These are phyloP conservation scores for Chamaedrilus cognettii DNA, from an alignment of 2,888 invertebrate genomes.

Conservation along the genomic window DNA sequence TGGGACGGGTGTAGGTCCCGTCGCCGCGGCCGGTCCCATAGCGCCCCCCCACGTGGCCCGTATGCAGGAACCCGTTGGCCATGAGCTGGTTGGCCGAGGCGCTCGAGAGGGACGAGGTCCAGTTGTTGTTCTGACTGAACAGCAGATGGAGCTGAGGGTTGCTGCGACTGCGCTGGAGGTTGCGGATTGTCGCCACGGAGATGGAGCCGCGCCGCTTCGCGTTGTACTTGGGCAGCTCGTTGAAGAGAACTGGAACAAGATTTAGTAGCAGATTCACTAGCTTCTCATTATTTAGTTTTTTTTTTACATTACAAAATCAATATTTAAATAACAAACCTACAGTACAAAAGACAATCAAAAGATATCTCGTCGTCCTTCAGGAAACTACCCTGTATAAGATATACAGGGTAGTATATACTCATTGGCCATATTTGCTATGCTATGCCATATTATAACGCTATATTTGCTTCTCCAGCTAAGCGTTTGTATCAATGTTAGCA, in stretches of 20 bases:
- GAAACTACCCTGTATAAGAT: no score
- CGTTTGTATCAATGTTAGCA: no score
- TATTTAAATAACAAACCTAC: no score
- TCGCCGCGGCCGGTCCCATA: not conserved
- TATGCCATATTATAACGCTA: no score
- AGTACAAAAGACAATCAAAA: no score
- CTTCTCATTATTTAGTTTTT: no score
- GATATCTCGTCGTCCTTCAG: no score
- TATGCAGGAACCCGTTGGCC: constrained; percentile 5
- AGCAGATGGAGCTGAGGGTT: constrained; percentile 62
- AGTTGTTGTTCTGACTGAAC: constrained; percentile 26
- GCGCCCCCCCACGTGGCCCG: not conserved
- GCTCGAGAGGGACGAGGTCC: constrained; percentile 19
- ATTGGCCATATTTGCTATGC: no score
- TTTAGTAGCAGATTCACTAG: no score
- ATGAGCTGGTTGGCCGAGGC: constrained; percentile 7
- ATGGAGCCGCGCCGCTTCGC: constrained; percentile 70
- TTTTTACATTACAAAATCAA: no score
- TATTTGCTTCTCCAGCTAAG: no score
- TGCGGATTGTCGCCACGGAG: constrained; percentile 48
- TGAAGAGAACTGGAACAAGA: constrained; percentile 97
- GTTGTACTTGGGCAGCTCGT: constrained; percentile 96
- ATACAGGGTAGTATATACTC: no score
- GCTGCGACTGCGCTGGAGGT: constrained; percentile 60
- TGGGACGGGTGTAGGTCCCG: not conserved